Percentiles rank a stretch among this genome's conserved stretches.
These are phyloP conservation scores for Prochilodus magdalenae DNA, from an alignment of 2,113 vertebrate genomes.

Conservation along the genomic window DNA sequence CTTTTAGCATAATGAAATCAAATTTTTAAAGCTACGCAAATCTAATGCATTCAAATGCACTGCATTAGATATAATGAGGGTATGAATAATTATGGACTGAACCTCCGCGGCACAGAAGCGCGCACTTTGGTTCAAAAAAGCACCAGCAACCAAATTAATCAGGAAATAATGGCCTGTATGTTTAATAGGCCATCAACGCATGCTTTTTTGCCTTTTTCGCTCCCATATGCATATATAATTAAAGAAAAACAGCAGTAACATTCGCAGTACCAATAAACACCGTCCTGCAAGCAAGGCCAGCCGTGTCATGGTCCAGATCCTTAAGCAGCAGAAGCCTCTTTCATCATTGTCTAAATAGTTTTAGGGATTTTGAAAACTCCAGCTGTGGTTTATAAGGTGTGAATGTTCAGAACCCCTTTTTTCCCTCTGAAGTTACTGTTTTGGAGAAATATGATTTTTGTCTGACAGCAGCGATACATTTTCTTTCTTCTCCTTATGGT, in stretches of 20 bases:
- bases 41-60: constrained; percentile 39
- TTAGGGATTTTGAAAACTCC: too few relatives aligned
- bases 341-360: too few relatives aligned
- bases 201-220: neutral
- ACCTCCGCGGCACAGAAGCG: constrained; percentile 34
- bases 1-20: constrained; percentile 29
- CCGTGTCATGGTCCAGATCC: neutral
- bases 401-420: too few relatives aligned
- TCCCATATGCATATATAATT: neutral
- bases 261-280: neutral
- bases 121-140: constrained; percentile 53
- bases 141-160: constrained; percentile 32
- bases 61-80: constrained; percentile 35
- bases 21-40: constrained; percentile 7
- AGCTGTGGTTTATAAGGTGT: too few relatives aligned
- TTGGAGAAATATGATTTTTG: too few relatives aligned
- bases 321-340: neutral
- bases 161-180: constrained; percentile 4
- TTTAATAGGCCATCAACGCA: constrained; percentile 33
- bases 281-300: neutral
- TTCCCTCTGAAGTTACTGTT: too few relatives aligned
- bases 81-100: constrained; percentile 45
- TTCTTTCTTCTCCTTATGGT: constrained; percentile 5
- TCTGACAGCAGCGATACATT: neutral
- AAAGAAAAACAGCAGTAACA: neutral